Percentiles rank a stretch among this genome's conserved stretches.
Conservation (phyloP, 2,888 invertebrate genomes). For the Orthonevra nobilis region DNA sequence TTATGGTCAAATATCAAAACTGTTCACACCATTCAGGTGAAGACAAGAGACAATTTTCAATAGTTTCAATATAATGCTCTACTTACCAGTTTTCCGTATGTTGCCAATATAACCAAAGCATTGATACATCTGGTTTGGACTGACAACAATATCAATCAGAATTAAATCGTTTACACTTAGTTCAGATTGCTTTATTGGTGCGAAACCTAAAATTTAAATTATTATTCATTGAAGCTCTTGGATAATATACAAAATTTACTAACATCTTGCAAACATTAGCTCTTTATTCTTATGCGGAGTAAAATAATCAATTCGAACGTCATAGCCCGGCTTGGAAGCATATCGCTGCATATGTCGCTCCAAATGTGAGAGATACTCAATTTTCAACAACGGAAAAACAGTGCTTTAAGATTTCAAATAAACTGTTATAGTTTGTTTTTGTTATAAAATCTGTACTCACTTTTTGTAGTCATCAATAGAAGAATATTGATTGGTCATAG, state of each 20-base stretch:
- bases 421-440: not conserved
- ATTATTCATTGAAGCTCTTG: not conserved
- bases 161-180: conserved; percentile 29
- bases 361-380: conserved; percentile 75
- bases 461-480: conserved; percentile 83
- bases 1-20: no score
- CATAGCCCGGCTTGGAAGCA: conserved; percentile 50
- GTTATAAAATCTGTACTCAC: conserved; percentile 76
- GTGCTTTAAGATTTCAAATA: conserved; percentile 72
- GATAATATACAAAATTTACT: no score
- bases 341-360: conserved; percentile 73
- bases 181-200: conserved; percentile 19
- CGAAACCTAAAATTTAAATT: conserved; percentile 8
- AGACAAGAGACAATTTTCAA: not conserved
- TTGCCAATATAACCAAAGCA: conserved; percentile 37
- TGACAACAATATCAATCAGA: conserved; percentile 17
- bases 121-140: not conserved
- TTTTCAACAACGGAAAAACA: conserved; percentile 77
- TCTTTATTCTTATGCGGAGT: conserved; percentile 70
- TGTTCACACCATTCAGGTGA: no score
- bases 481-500: conserved; percentile 82
- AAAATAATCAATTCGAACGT: conserved; percentile 70
- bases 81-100: conserved; percentile 47
- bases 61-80: not conserved
- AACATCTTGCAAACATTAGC: conserved; percentile 74